Conservation (phyloP, 2,888 invertebrate genomes). For the Brenthis daphne region DNA sequence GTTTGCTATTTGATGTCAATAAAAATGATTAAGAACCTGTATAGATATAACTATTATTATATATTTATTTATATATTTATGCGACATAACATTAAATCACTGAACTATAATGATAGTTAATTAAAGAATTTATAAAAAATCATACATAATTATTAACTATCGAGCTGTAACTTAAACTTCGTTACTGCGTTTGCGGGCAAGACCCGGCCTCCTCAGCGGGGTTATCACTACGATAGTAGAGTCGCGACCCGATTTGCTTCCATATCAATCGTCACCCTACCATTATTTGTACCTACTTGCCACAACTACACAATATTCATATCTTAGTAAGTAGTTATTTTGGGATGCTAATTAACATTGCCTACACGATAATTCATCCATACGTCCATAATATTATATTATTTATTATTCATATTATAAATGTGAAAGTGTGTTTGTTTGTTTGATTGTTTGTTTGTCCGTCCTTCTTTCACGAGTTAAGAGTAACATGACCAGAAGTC, state of each 20-base stretch:
- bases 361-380: background rate
- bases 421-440: too few relatives aligned
- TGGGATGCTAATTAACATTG: constrained; percentile 4
- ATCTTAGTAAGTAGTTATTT: constrained; percentile 12
- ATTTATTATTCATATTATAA: too few relatives aligned
- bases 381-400: background rate
- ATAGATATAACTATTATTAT: too few relatives aligned
- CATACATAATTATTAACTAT: background rate
- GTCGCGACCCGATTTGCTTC: constrained; percentile 36
- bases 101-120: too few relatives aligned
- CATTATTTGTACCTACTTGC: constrained; percentile 21
- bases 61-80: too few relatives aligned
- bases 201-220: constrained; percentile 54
- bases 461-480: too few relatives aligned
- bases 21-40: too few relatives aligned
- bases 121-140: too few relatives aligned
- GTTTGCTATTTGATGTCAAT: too few relatives aligned
- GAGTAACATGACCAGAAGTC: too few relatives aligned
- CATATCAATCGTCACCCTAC: constrained; percentile 27
- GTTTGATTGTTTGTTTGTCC: too few relatives aligned
- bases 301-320: background rate
- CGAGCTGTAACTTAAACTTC: background rate
- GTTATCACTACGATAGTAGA: constrained; percentile 48
- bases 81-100: too few relatives aligned
- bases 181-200: constrained; percentile 36